Evolutionary conservation across 2,888 invertebrate genomes (phyloP), one percentile per base, ranked within the genome.

Genomic region (Cantharis rustica): DNA sequence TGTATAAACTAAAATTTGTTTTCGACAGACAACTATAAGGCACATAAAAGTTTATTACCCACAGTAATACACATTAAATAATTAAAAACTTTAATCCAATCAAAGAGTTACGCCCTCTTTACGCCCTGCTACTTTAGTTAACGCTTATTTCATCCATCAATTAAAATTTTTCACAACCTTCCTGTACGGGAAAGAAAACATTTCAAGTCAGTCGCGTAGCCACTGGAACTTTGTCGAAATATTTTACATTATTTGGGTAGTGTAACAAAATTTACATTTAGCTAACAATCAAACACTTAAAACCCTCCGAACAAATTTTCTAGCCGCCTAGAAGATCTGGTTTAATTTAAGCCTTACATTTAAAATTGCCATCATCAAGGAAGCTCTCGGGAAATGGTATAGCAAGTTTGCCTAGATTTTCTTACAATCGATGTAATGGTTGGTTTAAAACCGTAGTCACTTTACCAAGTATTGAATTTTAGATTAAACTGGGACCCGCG

Each of bases 401-500:
- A 9, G 10, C 17, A 61, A 23, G 10, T 61, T 47, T 23, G 31
- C 16, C 62, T 62, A 69, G 71, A 73, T 76, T 71, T 70, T 15
- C 23, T 62, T 71, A 66, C 27, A 20, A 64, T 17, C 20, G 16
- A 61, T 26, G 16, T 73, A 27, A 16, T 16, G 15, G 27, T 31
- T 16, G 10, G 47, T 10, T 62, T 16, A 26, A 61, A 66, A 69
- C 77, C 77, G 74, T 75, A 72, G 26, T 31, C 77, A 23, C 26
- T 69, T 75, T 68, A 27, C 61, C 13, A 20, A 27, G 77, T 31
- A 20, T 72, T 47, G 77, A 69, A 69, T 62, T 73, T 77, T 75
- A 77, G 77, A 75, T 79, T 79, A 75, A 77, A 77, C 78, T 47
- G 68, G 78, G 79, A 76, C 73, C 79, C 79, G 78, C 79, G 78